phyloP scores from a whole-genome alignment of 2,797 vertebrate genomes.

The Lates japonicus region DNA sequence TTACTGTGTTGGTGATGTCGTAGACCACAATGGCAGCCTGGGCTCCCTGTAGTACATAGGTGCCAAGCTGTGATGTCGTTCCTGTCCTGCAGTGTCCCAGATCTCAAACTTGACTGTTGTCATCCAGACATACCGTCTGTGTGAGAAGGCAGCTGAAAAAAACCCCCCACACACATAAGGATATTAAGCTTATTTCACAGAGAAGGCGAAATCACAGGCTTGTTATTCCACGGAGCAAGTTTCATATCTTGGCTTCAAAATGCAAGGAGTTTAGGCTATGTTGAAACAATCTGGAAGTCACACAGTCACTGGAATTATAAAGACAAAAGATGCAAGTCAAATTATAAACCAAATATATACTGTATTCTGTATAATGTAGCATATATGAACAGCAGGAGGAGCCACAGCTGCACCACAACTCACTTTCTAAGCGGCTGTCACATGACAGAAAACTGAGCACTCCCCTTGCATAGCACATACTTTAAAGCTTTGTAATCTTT shows the following conservation, averaged over 20 bases:
- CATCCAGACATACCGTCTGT: conserved; percentile 98
- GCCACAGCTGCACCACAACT: conserved; percentile 5
- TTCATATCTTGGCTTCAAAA: not conserved
- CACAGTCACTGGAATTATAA: not conserved
- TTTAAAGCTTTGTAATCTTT: conserved; percentile 77
- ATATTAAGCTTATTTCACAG: not conserved
- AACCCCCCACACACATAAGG: too few species aligned
- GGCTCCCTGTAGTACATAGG: conserved; percentile 98
- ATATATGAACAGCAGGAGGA: conserved; percentile 34
- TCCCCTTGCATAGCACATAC: conserved; percentile 49
- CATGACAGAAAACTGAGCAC: conserved; percentile 74
- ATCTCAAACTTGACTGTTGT: conserved; percentile 99
- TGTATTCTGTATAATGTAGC: not conserved
- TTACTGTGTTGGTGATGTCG: conserved; percentile 98
- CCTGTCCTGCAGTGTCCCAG: conserved; percentile 98
- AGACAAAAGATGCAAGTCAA: not conserved
- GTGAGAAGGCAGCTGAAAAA: conserved; percentile 95
- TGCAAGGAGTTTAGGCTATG: not conserved
- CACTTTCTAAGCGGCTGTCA: conserved; percentile 79
- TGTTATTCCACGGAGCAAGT: not conserved
- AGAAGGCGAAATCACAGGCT: not conserved
- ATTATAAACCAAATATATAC: not conserved
- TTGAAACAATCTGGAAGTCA: not conserved
- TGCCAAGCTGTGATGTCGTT: conserved; percentile 97
- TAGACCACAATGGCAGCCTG: conserved; percentile 99